Base-by-base conservation (phyloP, 1,140 invertebrate genomes). In the Parasteatoda tepidariorum region DNA sequence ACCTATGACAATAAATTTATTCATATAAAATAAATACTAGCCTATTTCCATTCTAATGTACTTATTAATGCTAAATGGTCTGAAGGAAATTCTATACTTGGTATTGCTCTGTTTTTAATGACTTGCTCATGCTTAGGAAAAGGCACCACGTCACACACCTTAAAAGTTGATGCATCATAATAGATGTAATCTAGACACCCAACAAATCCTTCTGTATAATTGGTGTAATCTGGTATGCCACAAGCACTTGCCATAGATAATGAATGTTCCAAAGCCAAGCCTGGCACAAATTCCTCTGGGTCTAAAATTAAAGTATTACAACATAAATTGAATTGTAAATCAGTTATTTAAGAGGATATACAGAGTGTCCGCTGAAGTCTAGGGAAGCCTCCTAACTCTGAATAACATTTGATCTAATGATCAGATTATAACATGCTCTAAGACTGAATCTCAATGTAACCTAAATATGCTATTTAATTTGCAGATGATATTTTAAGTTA, bases 151-250 rank as follows among this genome's bases (percentile, higher is more conserved):
- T 68, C 64, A 22, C 18, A 3, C 13, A 85, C 81, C 38, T 73
- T 11, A 2, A 87, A 73, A 41, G 26, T 11, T 13, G 31, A 38
- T 34, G 31, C 84, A 30, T 87, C 87, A 64, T 84, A 85, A 84
- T 92, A 88, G 95, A 98, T 97, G 86, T 98, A 98, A 90, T 99
- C 97, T 18, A 99, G 89, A 88, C 95, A 97, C 62, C 93, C 96
- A 59, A 93, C 91, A 90, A 98, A 98, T 0, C 92, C 92, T 1
- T 89, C 90, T 0, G 95, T 96, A 85, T 92, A 98, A 88, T 98
- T 98, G 6, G 97, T 98, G 87, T 93, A 97, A 62, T 91, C 88
- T 11, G 88, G 88, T 57, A 85, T 87, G 0, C 90, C 91, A 88
- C 89, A 90, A 15, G 89, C 90, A 86, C 88, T 90, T 6, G 31